These are phyloP conservation scores for Cydia splendana DNA, from an alignment of 1,140 invertebrate genomes.

Conservation along the genomic window DNA sequence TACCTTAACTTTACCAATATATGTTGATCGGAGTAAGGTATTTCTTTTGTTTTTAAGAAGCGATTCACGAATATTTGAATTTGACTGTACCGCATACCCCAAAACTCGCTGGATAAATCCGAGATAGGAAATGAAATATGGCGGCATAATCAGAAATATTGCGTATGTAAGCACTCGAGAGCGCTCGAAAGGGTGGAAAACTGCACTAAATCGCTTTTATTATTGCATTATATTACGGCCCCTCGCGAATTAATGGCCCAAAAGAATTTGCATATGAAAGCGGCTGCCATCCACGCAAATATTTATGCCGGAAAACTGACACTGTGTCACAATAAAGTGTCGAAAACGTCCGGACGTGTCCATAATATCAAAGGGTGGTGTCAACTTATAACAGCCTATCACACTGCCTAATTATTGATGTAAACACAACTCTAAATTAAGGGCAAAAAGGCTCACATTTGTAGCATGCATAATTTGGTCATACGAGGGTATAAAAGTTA, in stretches of 20 bases:
- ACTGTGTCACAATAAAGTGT: slow-evolving; percentile 22
- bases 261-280: slow-evolving; percentile 62
- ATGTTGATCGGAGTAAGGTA: too few relatives aligned
- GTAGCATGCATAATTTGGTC: background rate
- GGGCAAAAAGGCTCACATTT: background rate
- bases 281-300: slow-evolving; percentile 27
- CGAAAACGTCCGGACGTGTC: slow-evolving; percentile 17
- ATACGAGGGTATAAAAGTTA: background rate
- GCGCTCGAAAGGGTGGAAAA: slow-evolving; percentile 46
- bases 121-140: slow-evolving; percentile 38
- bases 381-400: background rate
- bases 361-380: slow-evolving; percentile 2
- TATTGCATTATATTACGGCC: slow-evolving; percentile 50
- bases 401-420: background rate
- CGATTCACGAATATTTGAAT: background rate
- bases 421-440: background rate
- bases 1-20: too few relatives aligned
- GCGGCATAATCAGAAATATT: slow-evolving; percentile 40
- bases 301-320: slow-evolving; percentile 13
- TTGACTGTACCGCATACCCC: background rate
- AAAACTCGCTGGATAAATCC: slow-evolving; percentile 27
- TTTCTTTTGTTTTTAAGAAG: background rate
- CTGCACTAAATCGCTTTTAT: slow-evolving; percentile 56
- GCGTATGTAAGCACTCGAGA: slow-evolving; percentile 34
- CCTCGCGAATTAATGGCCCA: slow-evolving; percentile 47